Evolutionary conservation across 1,140 invertebrate species (phyloP).

Genomic region (Drosophila sproati): DNA sequence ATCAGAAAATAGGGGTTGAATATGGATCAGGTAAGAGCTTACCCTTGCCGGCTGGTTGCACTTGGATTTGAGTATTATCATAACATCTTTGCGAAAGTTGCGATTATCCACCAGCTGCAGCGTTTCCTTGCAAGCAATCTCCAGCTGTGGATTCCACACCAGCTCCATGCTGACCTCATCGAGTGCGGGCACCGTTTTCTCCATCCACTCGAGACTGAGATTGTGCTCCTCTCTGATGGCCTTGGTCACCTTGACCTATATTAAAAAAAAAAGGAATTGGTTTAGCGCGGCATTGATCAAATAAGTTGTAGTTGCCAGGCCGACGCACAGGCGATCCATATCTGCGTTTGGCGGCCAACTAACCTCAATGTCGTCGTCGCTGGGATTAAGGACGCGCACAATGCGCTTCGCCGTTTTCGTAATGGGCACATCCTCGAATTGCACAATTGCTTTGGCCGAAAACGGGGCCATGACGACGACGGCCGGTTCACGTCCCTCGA

Average conservation of each 20-base stretch:
- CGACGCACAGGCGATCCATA: constrained; percentile 37
- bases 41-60: constrained; percentile 68
- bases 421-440: constrained; percentile 88
- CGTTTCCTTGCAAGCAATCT: constrained; percentile 87
- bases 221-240: constrained; percentile 86
- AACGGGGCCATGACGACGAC: constrained; percentile 87
- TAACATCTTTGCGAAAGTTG: constrained; percentile 88
- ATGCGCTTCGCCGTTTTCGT: constrained; percentile 85
- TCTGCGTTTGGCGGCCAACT: constrained; percentile 32
- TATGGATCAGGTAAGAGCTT: constrained; percentile 4
- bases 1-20: constrained; percentile 19
- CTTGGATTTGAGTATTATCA: constrained; percentile 87
- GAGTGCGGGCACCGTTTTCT: constrained; percentile 85
- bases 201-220: constrained; percentile 85
- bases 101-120: constrained; percentile 87
- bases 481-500: constrained; percentile 74
- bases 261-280: constrained; percentile 44
- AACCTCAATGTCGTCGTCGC: constrained; percentile 86
- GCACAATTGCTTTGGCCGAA: constrained; percentile 87
- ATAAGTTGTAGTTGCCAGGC: constrained; percentile 59
- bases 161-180: constrained; percentile 86
- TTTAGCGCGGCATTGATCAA: constrained; percentile 56
- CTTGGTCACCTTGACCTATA: constrained; percentile 87
- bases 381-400: constrained; percentile 87
- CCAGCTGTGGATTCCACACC: constrained; percentile 87